Conservation (phyloP, 1,140 invertebrate species). For the Macrotrachela quadricornifera region DNA sequence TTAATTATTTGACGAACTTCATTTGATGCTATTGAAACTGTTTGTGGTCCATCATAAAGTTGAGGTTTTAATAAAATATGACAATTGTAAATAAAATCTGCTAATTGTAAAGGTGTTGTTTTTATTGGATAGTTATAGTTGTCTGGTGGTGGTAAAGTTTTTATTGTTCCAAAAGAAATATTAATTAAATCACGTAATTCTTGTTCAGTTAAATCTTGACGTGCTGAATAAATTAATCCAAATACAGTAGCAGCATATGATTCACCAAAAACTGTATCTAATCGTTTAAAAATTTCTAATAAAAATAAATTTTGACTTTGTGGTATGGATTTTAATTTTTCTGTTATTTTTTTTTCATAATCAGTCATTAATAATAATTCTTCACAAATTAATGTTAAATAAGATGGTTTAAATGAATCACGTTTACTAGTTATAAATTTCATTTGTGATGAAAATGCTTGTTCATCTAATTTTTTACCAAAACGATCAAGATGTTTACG, state of each 20-base stretch:
- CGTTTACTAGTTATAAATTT: constrained; percentile 26
- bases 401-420: constrained; percentile 27
- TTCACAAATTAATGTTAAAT: constrained; percentile 29
- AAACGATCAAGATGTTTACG: constrained; percentile 18
- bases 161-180: background rate
- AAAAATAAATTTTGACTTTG: constrained; percentile 21
- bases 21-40: no score
- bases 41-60: no score
- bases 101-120: no score
- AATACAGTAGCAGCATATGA: constrained; percentile 16
- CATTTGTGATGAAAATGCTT: constrained; percentile 32
- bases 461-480: constrained; percentile 26
- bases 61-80: no score
- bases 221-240: constrained; percentile 18
- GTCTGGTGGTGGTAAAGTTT: no score
- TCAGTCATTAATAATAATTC: constrained; percentile 28
- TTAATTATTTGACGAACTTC: no score
- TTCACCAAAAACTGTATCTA: constrained; percentile 22
- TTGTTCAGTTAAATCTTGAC: constrained; percentile 8
- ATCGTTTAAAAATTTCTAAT: constrained; percentile 18
- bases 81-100: no score
- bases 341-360: constrained; percentile 28
- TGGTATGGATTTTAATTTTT: constrained; percentile 22
- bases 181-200: background rate
- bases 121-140: no score